phyloP scores from a whole-genome alignment of 2,888 invertebrate genomes.

The Euclidia mi region DNA sequence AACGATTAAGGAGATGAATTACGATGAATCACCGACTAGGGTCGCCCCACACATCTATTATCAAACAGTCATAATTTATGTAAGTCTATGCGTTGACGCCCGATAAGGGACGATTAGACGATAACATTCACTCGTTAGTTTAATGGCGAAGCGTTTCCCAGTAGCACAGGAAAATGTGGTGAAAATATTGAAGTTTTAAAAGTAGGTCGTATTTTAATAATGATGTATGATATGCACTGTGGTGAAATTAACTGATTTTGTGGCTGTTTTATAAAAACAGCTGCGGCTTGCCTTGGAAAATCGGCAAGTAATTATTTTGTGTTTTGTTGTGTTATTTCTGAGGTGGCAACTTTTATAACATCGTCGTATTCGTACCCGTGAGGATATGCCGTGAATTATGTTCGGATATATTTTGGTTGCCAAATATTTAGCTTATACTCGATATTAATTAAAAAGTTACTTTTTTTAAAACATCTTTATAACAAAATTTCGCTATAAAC shows the following conservation, averaged over 20 bases:
- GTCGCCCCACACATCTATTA: slow-evolving; percentile 54
- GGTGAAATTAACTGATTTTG: slow-evolving; percentile 32
- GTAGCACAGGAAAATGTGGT: slow-evolving; percentile 16
- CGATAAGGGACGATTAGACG: slow-evolving; percentile 28
- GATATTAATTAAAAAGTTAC: too few species aligned
- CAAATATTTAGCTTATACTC: too few species aligned
- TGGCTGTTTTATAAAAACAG: slow-evolving; percentile 30
- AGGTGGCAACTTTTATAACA: too few species aligned
- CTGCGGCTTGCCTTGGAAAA: slow-evolving; percentile 7
- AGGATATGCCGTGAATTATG: too few species aligned
- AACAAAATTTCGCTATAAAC: too few species aligned
- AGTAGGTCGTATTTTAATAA: slow-evolving; percentile 36
- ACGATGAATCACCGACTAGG: slow-evolving; percentile 68
- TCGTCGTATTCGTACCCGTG: too few species aligned
- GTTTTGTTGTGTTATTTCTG: neutral
- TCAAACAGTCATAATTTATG: slow-evolving; percentile 38
- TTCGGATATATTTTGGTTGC: too few species aligned
- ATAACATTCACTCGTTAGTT: slow-evolving; percentile 27
- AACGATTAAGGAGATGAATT: slow-evolving; percentile 72
- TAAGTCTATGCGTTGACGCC: slow-evolving; percentile 26
- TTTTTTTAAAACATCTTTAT: too few species aligned
- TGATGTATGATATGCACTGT: slow-evolving; percentile 30
- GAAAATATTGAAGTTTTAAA: slow-evolving; percentile 33
- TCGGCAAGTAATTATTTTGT: neutral
- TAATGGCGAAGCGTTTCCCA: slow-evolving; percentile 32